A percentile compares a stretch with the other conserved stretches of the same genome.
Conservation (phyloP, 2,888 invertebrate genomes). For the Neoaliturus tenellus region DNA sequence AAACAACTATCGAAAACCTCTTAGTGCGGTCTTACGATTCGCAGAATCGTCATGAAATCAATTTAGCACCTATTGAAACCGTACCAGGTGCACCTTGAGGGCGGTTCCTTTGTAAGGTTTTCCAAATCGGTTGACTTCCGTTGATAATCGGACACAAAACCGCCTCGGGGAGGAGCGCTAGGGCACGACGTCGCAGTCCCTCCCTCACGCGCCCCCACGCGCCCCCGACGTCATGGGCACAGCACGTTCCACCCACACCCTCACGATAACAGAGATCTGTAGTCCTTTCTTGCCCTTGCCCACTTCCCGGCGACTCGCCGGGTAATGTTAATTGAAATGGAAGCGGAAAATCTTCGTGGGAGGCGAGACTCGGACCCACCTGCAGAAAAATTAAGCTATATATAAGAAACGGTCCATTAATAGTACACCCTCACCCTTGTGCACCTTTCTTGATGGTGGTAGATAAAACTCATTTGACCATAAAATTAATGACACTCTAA, state of each 20-base stretch:
- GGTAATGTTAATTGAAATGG: constrained; percentile 31
- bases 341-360: neutral
- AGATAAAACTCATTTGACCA: too few species aligned
- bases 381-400: constrained; percentile 19
- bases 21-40: neutral
- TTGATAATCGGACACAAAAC: constrained; percentile 30
- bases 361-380: neutral
- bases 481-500: neutral
- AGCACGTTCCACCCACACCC: neutral
- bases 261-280: too few species aligned
- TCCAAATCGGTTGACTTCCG: constrained; percentile 29
- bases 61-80: constrained; percentile 18
- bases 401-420: neutral
- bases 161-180: neutral
- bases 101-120: neutral
- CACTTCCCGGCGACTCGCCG: too few species aligned
- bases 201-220: neutral
- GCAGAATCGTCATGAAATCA: constrained; percentile 26
- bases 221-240: neutral
- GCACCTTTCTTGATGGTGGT: constrained; percentile 11
- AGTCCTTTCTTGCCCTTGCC: neutral
- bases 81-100: neutral
- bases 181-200: neutral
- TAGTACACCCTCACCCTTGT: neutral
- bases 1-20: neutral